Evolutionary conservation across 2,797 vertebrate genomes (phyloP), one percentile per base, ranked within the genome.

Genomic region (Pseudochromis fuscus): DNA sequence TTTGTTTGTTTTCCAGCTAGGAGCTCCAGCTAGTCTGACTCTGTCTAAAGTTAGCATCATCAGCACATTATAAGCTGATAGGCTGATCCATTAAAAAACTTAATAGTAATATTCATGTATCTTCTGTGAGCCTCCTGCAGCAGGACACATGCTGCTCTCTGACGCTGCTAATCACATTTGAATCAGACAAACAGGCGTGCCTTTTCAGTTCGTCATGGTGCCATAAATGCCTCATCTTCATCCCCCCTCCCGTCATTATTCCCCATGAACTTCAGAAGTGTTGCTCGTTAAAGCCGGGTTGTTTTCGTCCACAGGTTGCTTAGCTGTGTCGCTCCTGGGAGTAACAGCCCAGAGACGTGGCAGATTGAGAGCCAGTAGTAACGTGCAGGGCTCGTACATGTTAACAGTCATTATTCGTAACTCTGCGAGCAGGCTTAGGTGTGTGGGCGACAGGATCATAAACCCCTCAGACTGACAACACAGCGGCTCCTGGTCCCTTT

Each of bases 231-330:
- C 12, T 79, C 48, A 81, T 53, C 45, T 65, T 67, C 58, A 73
- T 64, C 46, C 35, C 19, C 19, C 25, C 50, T 45, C 25, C 4
- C 56, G 56, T 78, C 38, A 82, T 79, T 48, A 57, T 61, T 69
- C 21, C 28, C 42, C 28, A 1, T 70, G 42, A 78, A 84, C 66
- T 57, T 67, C n/a, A 56, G 38, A 78, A 53, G 44, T 79, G 61
- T 69, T 70, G 28, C 70, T 38, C 37, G 30, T 72, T 66, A 45
- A 12, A 15, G 25, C 31, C 10, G 49, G 67, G 50, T 65, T 85
- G 55, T 76, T 74, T 61, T 66, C 35, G 56, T 63, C 49, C 42
- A 40, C 67, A 65, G 16, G 84, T 90, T 87, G 78, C 84, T 75
- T 61, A 75, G 87, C 45, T 73, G 72, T 0, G 2, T 61, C 46